Percentiles rank a stretch among this genome's conserved stretches.
These are phyloP conservation scores for Corydoras sp. DNA, from an alignment of 2,113 vertebrate genomes.

Conservation along the genomic window DNA sequence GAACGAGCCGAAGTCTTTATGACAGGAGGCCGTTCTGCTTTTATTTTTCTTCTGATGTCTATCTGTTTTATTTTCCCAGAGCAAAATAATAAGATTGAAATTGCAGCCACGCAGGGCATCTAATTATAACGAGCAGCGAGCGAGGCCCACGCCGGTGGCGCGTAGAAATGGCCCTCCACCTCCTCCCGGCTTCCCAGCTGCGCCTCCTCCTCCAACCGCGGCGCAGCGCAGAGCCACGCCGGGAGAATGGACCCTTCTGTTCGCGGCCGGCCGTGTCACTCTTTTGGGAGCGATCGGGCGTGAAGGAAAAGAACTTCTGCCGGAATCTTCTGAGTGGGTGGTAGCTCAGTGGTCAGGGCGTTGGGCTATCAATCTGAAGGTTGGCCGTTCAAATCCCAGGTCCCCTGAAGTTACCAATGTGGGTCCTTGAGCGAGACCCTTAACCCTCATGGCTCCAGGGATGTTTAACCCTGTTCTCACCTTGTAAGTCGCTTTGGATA, in stretches of 20 bases:
- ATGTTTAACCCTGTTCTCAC: no score
- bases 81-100: slow-evolving; percentile 60
- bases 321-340: neutral
- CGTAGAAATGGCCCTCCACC: slow-evolving; percentile 50
- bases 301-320: slow-evolving; percentile 6
- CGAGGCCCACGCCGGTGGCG: slow-evolving; percentile 39
- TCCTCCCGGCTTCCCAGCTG: neutral
- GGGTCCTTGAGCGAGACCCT: no score
- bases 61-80: slow-evolving; percentile 57
- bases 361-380: no score
- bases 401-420: no score
- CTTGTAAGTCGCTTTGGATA: no score
- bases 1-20: slow-evolving; percentile 54
- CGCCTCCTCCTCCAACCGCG: slow-evolving; percentile 35
- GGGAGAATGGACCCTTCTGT: slow-evolving; percentile 50
- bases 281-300: neutral
- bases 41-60: slow-evolving; percentile 58
- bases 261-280: slow-evolving; percentile 25
- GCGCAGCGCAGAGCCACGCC: slow-evolving; percentile 33
- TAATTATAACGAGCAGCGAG: slow-evolving; percentile 50
- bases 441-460: no score
- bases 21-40: slow-evolving; percentile 54
- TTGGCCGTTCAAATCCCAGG: no score
- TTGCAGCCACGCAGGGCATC: slow-evolving; percentile 62
- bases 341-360: no score